Percentiles rank a stretch among this genome's conserved stretches.
Evolutionary conservation across 2,113 vertebrate genomes (phyloP).

Genomic region (Myotis lucifugus): DNA sequence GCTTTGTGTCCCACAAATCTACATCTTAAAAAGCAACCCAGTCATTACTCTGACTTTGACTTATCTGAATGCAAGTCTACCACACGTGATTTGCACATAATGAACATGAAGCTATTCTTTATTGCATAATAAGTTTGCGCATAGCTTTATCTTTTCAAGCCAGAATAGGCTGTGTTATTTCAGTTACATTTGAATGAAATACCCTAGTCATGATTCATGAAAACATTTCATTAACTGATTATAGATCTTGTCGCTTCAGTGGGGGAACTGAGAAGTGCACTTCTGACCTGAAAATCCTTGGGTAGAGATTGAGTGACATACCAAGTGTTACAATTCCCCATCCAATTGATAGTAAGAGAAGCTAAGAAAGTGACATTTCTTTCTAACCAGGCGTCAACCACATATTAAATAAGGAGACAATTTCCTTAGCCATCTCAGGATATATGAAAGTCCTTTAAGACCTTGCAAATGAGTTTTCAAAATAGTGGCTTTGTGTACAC

Average conservation of each 20-base stretch:
- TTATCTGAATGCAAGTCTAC: slow-evolving; percentile 51
- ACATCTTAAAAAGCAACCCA: slow-evolving; percentile 51
- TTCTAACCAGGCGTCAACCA: not conserved
- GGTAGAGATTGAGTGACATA: not conserved
- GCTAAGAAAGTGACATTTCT: slow-evolving; percentile 45
- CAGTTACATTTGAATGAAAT: slow-evolving; percentile 71
- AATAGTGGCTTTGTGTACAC: not conserved
- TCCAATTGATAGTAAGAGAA: not conserved
- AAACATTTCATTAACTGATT: slow-evolving; percentile 79
- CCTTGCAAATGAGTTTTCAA: slow-evolving; percentile 41
- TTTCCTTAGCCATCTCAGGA: slow-evolving; percentile 27
- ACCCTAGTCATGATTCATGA: slow-evolving; percentile 63
- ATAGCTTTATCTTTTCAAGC: slow-evolving; percentile 71
- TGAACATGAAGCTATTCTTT: slow-evolving; percentile 34
- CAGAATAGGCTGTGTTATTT: slow-evolving; percentile 54
- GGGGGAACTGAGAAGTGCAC: slow-evolving; percentile 3
- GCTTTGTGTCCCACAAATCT: slow-evolving; percentile 28
- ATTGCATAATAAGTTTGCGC: slow-evolving; percentile 58
- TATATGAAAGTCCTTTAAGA: slow-evolving; percentile 28
- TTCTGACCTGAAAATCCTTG: slow-evolving; percentile 60
- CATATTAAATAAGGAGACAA: slow-evolving; percentile 29
- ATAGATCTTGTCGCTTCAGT: slow-evolving; percentile 51
- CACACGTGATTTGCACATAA: slow-evolving; percentile 53
- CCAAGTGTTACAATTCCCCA: not conserved
- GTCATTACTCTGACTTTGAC: slow-evolving; percentile 30